Evolutionary conservation across 2,797 vertebrate species (phyloP).

Genomic region (Numenius phaeopus): DNA sequence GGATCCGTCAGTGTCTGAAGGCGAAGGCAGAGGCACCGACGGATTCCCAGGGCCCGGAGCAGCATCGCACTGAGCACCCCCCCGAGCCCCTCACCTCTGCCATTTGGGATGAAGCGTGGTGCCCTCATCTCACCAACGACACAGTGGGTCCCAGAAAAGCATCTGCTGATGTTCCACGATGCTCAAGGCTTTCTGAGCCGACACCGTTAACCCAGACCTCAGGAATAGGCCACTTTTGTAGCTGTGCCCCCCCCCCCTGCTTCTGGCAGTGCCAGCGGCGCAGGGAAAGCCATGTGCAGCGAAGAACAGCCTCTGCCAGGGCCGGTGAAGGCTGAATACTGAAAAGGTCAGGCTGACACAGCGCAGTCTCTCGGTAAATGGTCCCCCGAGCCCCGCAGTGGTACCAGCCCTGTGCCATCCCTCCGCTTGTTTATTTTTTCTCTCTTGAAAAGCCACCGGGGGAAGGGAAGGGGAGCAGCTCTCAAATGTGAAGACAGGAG

Average conservation of each 20-base stretch:
- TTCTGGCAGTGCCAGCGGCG: background rate
- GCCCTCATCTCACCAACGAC: too few species aligned
- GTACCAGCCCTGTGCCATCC: background rate
- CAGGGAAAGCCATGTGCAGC: background rate
- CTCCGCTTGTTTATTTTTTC: background rate
- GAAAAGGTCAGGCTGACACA: slow-evolving; percentile 44
- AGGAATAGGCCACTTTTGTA: background rate
- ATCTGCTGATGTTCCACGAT: rapidly evolving
- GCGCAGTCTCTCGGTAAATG: background rate
- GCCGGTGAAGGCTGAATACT: background rate
- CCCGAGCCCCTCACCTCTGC: rapidly evolving
- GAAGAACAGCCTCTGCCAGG: background rate
- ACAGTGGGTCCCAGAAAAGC: rapidly evolving
- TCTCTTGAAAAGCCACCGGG: background rate
- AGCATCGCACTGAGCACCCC: background rate
- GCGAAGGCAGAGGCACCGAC: rapidly evolving
- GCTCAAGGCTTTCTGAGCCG: background rate
- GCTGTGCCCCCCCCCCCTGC: too few species aligned
- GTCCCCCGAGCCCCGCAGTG: background rate
- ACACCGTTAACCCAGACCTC: rapidly evolving
- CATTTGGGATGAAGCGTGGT: background rate
- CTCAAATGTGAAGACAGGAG: rapidly evolving
- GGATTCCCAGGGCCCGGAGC: background rate
- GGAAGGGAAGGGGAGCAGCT: background rate
- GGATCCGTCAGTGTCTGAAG: rapidly evolving